phyloP scores from a whole-genome alignment of 2,113 vertebrate species.

The Istiophorus platypterus region DNA sequence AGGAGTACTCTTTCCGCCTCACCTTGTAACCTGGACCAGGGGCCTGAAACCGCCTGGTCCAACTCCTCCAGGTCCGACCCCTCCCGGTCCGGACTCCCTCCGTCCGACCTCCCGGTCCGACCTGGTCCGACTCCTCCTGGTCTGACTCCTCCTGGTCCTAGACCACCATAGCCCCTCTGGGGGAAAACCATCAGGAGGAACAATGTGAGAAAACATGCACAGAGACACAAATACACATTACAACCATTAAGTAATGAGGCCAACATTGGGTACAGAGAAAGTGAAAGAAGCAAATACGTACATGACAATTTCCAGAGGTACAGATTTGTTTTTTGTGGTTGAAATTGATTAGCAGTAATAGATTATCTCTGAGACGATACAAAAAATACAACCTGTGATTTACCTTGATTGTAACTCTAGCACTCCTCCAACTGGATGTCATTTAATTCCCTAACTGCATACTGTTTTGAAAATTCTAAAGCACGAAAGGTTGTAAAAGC shows the following conservation, averaged over 20 bases:
- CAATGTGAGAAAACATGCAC: background rate
- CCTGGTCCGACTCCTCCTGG: conserved; percentile 2
- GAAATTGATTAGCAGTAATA: conserved; percentile 28
- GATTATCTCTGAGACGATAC: conserved; percentile 28
- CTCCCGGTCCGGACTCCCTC: background rate
- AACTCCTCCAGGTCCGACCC: conserved; percentile 34
- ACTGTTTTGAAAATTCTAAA: conserved; percentile 15
- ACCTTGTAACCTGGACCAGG: conserved; percentile 60
- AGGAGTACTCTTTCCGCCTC: no score
- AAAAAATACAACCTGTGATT: conserved; percentile 18
- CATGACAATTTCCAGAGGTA: background rate
- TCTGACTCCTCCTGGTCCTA: conserved; percentile 34
- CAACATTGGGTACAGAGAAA: background rate
- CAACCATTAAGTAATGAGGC: no score
- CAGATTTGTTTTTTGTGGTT: conserved; percentile 22
- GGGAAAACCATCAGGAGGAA: background rate
- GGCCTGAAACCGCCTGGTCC: conserved; percentile 55
- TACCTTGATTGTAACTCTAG: conserved; percentile 23
- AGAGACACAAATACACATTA: background rate
- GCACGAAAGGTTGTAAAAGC: background rate
- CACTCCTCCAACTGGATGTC: conserved; percentile 25
- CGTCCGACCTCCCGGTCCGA: background rate
- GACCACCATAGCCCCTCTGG: conserved; percentile 64
- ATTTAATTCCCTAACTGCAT: conserved; percentile 42
- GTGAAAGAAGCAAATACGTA: background rate